These are phyloP conservation scores for Cryptocheilus praepositus DNA, from an alignment of 2,888 invertebrate species.

Conservation along the genomic window DNA sequence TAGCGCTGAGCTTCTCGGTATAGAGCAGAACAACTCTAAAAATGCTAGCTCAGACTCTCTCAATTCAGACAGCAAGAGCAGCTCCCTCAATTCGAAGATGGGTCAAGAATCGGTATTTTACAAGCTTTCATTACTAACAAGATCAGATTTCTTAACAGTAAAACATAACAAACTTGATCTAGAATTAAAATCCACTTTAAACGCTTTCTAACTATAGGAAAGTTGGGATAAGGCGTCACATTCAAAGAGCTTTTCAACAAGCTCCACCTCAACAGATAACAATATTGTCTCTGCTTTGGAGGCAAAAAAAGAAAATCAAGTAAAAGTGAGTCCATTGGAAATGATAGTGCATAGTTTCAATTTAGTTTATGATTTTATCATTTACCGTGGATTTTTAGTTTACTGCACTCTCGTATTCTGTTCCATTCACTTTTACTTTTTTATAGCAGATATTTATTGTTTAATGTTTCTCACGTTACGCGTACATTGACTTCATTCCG, in stretches of 20 bases:
- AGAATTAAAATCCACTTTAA: conserved; percentile 24
- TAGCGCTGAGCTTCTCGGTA: conserved; percentile 81
- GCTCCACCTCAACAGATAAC: conserved; percentile 80
- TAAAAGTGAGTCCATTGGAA: conserved; percentile 68
- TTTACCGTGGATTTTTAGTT: too few species aligned
- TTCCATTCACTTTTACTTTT: conserved; percentile 21
- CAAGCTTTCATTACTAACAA: neutral
- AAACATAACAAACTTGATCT: conserved; percentile 13
- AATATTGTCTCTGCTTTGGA: conserved; percentile 79
- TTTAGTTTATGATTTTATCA: conserved; percentile 2
- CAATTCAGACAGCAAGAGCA: conserved; percentile 90
- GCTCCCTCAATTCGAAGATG: conserved; percentile 89
- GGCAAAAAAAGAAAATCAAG: conserved; percentile 74
- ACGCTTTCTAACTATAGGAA: conserved; percentile 69
- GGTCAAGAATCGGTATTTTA: conserved; percentile 86
- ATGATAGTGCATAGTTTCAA: conserved; percentile 38
- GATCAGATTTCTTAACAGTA: neutral
- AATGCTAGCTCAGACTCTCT: conserved; percentile 88
- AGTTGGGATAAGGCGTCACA: conserved; percentile 80
- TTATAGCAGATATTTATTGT: neutral
- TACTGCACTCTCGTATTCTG: neutral
- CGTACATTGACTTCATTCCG: conserved; percentile 7
- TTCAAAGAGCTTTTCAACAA: conserved; percentile 81
- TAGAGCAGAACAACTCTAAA: conserved; percentile 82
- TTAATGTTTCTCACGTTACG: neutral